Conservation (phyloP, 2,113 vertebrate species). For the Ranitomeya variabilis region DNA sequence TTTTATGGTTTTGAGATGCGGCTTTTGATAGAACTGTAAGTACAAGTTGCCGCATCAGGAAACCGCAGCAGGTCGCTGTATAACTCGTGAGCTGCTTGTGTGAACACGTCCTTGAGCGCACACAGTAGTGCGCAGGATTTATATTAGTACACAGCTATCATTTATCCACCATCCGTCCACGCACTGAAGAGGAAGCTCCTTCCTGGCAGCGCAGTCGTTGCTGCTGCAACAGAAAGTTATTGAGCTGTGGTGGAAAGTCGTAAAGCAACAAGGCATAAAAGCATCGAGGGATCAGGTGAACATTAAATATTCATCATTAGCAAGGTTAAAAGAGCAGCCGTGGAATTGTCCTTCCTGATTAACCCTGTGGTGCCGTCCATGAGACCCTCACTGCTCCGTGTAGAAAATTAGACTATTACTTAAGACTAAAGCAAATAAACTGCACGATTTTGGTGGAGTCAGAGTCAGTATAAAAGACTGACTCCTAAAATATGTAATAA, state of each 20-base stretch:
- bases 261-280: background rate
- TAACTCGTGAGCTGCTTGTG: too few species aligned
- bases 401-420: background rate
- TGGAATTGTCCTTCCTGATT: background rate
- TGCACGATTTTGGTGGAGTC: too few species aligned
- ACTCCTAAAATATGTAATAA: too few species aligned
- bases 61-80: too few species aligned
- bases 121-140: background rate
- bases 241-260: background rate
- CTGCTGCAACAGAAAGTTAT: background rate
- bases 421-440: background rate
- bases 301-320: conserved; percentile 23
- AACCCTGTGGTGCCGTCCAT: background rate
- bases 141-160: background rate
- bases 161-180: background rate
- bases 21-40: too few species aligned
- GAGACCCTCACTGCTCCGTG: background rate
- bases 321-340: background rate
- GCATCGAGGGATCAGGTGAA: background rate
- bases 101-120: too few species aligned
- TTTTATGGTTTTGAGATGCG: too few species aligned
- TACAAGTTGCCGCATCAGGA: too few species aligned
- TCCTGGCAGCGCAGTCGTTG: background rate
- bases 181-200: background rate
- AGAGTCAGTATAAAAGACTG: too few species aligned